Conservation (phyloP, 2,113 vertebrate genomes). For the Brienomyrus longianalis region DNA sequence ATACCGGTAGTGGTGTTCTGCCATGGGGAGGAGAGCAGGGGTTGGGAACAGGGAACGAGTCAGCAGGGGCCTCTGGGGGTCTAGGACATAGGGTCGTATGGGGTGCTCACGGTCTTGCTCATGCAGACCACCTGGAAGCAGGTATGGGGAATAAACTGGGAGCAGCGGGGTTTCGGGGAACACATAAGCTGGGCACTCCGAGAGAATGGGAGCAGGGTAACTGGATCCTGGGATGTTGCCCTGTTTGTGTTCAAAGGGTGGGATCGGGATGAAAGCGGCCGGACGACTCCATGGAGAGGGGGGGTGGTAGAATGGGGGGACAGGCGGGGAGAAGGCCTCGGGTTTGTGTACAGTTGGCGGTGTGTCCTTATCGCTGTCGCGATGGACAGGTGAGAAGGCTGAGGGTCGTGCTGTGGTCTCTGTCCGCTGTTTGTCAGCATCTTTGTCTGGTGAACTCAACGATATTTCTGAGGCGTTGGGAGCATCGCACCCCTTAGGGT, state of each 20-base stretch:
- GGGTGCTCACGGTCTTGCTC: background rate
- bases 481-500: background rate
- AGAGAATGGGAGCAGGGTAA: constrained; percentile 57
- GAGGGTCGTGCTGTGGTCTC: constrained; percentile 56
- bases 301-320: constrained; percentile 65
- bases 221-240: background rate
- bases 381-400: constrained; percentile 69
- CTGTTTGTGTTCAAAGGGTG: constrained; percentile 16
- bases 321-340: constrained; percentile 44
- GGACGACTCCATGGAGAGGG: constrained; percentile 66
- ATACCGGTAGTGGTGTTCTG: constrained; percentile 72
- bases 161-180: constrained; percentile 67
- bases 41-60: constrained; percentile 64
- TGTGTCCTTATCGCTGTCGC: constrained; percentile 43
- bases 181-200: constrained; percentile 73
- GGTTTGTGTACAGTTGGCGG: constrained; percentile 47
- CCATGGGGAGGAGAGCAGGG: constrained; percentile 51
- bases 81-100: constrained; percentile 57
- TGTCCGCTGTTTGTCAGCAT: constrained; percentile 18
- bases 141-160: constrained; percentile 69
- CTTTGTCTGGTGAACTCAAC: background rate
- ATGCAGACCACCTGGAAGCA: constrained; percentile 50
- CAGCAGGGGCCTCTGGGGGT: constrained; percentile 74
- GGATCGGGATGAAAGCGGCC: constrained; percentile 48
- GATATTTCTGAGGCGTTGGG: background rate